A percentile compares a stretch with the other conserved stretches of the same genome.
Conservation (phyloP, 2,888 invertebrate genomes). For the Erpobdella octoculata region DNA sequence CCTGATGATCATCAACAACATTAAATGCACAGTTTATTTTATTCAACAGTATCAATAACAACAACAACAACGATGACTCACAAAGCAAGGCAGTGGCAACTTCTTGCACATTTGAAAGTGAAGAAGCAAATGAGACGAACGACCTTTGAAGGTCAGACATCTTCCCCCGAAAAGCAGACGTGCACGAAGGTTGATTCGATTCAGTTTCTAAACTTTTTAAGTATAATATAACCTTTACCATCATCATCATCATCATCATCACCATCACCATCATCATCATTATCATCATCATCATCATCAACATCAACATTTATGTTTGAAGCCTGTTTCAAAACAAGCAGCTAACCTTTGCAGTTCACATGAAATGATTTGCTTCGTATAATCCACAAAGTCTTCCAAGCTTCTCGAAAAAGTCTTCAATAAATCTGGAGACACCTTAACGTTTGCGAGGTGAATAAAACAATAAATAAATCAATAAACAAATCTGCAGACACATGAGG, state of each 20-base stretch:
- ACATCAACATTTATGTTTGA: conserved; percentile 4
- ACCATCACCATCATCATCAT: conserved; percentile 15
- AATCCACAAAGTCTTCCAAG: conserved; percentile 13
- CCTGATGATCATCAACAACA: neutral
- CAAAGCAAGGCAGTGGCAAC: neutral
- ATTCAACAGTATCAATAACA: neutral
- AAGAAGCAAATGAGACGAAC: neutral
- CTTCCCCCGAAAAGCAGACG: neutral
- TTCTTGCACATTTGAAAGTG: neutral
- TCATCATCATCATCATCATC: conserved; percentile 15
- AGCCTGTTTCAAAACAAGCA: too few species aligned
- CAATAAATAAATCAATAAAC: too few species aligned
- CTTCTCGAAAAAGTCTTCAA: too few species aligned
- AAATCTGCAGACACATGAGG: too few species aligned
- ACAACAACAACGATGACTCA: neutral
- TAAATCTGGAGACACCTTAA: too few species aligned
- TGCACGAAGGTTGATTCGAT: neutral
- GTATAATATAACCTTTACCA: neutral
- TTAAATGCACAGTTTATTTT: neutral
- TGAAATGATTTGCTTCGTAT: conserved; percentile 2
- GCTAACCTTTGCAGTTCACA: conserved; percentile 5
- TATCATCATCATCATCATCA: conserved; percentile 9
- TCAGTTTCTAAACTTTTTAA: neutral
- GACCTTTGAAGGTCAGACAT: conserved; percentile 6
- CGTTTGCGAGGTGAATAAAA: too few species aligned